Evolutionary conservation across 2,113 vertebrate genomes (phyloP), one percentile per base, ranked within the genome.

Genomic region (Lipotes vexillifer): DNA sequence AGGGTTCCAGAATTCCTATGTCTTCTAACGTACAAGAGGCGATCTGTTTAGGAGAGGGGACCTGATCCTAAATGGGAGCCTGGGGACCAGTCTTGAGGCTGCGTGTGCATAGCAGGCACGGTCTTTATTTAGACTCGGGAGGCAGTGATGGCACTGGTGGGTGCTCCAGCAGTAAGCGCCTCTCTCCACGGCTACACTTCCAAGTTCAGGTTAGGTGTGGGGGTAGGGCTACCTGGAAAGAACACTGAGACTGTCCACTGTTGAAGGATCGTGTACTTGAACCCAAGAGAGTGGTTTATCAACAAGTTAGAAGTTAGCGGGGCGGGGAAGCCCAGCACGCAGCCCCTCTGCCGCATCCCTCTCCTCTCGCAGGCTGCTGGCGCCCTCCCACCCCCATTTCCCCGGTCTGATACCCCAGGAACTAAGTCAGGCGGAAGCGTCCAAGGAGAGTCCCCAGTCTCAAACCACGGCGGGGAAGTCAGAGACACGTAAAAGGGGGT

Each of bases 281-380:
- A 52, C 89, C 96, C 90, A 14, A 18, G 12, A 23, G 41, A 55
- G 49, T 11, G 46, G 38, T 44, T 90, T 57, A 78, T 87, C 96
- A 94, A 95, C 97, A 94, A 93, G 93, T 95, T 88, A 46, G 61
- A 57, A 83, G 61, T 25, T 3, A 14, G 36, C 1, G 31, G 31
- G 88, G 33, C 65, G 21, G 88, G 41, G 75, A 57, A 55, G 92
- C 82, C 63, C 93, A 8, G 27, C 25, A 46, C 49, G 59, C 72
- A 25, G 38, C 17, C 31, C 72, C 85, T 33, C 38, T 0, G 75
- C n/a, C 31, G 29, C 83, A 88, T 38, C 65, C 61, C 57, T 15
- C 72, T 87, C 90, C 29, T 21, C 61, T 77, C 74, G 59, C 57
- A 17, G 68, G 65, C 78, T 46, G 59, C 46, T 11, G 65, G 29